These are phyloP conservation scores for Diarsia brunnea DNA, from an alignment of 2,888 invertebrate species.

Conservation along the genomic window DNA sequence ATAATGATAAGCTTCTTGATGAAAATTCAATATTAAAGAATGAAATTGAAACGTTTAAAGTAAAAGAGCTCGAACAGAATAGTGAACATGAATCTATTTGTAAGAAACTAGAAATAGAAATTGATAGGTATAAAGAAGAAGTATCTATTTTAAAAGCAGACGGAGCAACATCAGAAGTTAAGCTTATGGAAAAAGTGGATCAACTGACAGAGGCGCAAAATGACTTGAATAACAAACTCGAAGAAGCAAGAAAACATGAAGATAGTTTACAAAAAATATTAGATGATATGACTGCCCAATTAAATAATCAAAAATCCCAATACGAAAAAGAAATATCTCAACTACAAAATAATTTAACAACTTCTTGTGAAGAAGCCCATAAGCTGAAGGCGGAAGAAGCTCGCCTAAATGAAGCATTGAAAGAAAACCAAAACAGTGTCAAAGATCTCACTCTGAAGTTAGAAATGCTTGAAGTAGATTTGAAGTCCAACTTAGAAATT, in stretches of 20 bases:
- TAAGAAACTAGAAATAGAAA: conserved; percentile 84
- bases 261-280: conserved; percentile 87
- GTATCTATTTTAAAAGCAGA: conserved; percentile 85
- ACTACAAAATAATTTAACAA: conserved; percentile 77
- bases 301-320: conserved; percentile 83
- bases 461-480: conserved; percentile 87
- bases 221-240: conserved; percentile 87
- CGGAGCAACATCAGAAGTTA: conserved; percentile 85
- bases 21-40: conserved; percentile 86
- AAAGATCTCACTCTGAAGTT: conserved; percentile 85
- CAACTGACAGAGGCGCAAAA: conserved; percentile 87
- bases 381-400: conserved; percentile 78
- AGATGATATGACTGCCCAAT: conserved; percentile 85
- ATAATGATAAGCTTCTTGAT: conserved; percentile 83
- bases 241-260: conserved; percentile 88
- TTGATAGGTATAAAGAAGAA: conserved; percentile 87
- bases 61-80: conserved; percentile 83
- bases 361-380: conserved; percentile 77
- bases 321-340: conserved; percentile 83
- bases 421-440: conserved; percentile 83
- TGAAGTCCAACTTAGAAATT: conserved; percentile 86
- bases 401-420: conserved; percentile 73
- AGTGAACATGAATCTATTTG: conserved; percentile 81
- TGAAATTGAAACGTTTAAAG: conserved; percentile 82
- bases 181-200: conserved; percentile 88